Base-by-base conservation (phyloP, 2,888 invertebrate species). In the Melieria crassipennis region DNA sequence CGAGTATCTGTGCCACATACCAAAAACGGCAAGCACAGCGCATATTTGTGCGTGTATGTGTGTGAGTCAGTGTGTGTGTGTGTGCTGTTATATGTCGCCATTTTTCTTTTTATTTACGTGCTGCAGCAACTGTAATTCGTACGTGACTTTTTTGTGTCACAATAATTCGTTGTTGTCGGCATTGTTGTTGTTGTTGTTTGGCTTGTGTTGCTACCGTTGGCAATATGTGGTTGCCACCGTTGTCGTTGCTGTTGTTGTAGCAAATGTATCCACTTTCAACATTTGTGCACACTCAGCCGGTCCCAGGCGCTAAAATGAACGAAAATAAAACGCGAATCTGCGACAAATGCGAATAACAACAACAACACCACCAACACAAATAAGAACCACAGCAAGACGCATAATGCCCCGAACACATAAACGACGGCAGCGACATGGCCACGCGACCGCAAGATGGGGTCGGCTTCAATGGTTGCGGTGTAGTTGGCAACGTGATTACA, bases 101-200 rank as follows among this genome's bases (percentile, higher is more conserved):
- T 82, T 81, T 81, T 78, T 79, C 75, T 78, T 77, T 79, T 79
- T 78, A 78, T 78, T 81, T 80, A 80, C 80, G 79, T 65, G 55
- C 55, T 69, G 56, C 62, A 69, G 16, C 62, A 62, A 69, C 62
- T 62, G 46, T 47, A 63, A 57, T 68, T 66, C 73, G 70, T 70
- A 65, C 64, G 70, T 69, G 69, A 62, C 56, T 63, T 69, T 52
- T 62, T 65, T 58, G 47, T 56, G 10, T 55, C 55, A 62, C 56
- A 56, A 67, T 67, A 67, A 60, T 42, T 67, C 50, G 43, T 67
- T 61, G 11, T 60, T 5, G 5, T 57, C 11, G 4, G 56, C 57
- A 4, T 50, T 50, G 48, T 50, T 67, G 42, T 60, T 60, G 30
- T 11, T 48, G n/a, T 30, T 58, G 46, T 58, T 58, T 13, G 48